phyloP scores from a whole-genome alignment of 1,140 invertebrate species.

The Forficula auricularia region DNA sequence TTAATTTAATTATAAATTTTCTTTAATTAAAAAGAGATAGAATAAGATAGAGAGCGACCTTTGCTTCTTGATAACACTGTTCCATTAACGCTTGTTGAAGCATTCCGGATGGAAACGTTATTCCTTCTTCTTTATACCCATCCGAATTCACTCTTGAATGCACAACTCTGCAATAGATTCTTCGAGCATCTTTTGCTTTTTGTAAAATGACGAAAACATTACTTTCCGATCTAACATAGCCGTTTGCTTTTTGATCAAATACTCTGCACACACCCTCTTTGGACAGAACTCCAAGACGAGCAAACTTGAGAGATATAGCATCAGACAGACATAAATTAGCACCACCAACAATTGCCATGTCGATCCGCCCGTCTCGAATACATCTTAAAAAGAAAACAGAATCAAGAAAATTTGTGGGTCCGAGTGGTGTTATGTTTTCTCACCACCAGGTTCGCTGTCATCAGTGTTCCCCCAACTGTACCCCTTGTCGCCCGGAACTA shows the following conservation, averaged over 20 bases:
- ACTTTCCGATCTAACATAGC: slow-evolving; percentile 46
- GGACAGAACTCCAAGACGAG: slow-evolving; percentile 56
- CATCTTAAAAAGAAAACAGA: too few species aligned
- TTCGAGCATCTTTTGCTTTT: slow-evolving; percentile 29
- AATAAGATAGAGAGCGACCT: too few species aligned
- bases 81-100: slow-evolving; percentile 32
- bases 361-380: slow-evolving; percentile 61
- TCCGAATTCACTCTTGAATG: slow-evolving; percentile 37
- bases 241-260: slow-evolving; percentile 62
- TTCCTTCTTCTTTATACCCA: slow-evolving; percentile 30
- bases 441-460: too few species aligned
- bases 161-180: slow-evolving; percentile 39
- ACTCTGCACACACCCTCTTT: slow-evolving; percentile 71
- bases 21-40: too few species aligned
- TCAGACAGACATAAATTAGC: slow-evolving; percentile 72
- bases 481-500: too few species aligned
- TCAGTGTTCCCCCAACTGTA: too few species aligned
- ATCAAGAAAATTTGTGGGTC: too few species aligned
- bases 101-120: slow-evolving; percentile 37
- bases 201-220: slow-evolving; percentile 40
- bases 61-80: slow-evolving; percentile 37
- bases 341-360: slow-evolving; percentile 74
- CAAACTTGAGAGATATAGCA: slow-evolving; percentile 64
- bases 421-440: too few species aligned
- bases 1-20: too few species aligned